Evolutionary conservation across 2,888 invertebrate species (phyloP).

Genomic region (Clusia tigrina): DNA sequence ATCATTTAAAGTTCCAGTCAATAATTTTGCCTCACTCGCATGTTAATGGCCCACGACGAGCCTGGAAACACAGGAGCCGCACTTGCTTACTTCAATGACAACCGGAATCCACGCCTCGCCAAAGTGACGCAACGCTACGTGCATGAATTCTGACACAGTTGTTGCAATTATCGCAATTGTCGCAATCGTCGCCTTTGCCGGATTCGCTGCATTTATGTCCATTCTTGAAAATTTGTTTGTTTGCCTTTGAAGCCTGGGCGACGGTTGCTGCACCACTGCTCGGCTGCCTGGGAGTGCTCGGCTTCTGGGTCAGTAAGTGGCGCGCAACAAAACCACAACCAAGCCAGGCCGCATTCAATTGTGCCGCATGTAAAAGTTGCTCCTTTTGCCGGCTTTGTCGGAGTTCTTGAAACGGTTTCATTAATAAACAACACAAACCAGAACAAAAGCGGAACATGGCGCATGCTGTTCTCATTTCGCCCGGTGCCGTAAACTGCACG

Average conservation of each 20-base stretch:
- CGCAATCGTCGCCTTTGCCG: no score
- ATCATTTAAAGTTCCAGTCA: no score
- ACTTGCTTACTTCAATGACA: no score
- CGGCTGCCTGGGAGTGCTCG: no score
- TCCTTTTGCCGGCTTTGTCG: conserved; percentile 39
- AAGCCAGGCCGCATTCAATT: conserved; percentile 16
- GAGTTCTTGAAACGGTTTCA: conserved; percentile 23
- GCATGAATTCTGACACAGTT: background rate
- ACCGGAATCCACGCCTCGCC: no score
- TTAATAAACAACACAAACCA: conserved; percentile 5
- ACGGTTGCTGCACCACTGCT: background rate
- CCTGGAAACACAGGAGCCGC: no score
- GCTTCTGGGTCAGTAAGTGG: conserved; percentile 1
- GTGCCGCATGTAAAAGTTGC: conserved; percentile 41
- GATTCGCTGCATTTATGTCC: background rate
- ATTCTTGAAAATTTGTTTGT: background rate
- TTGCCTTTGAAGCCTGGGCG: background rate
- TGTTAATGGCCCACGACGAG: no score
- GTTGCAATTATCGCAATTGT: no score
- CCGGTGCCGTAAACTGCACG: background rate
- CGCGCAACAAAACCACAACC: background rate
- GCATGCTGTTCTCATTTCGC: background rate
- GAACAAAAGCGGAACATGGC: background rate
- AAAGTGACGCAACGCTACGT: background rate
- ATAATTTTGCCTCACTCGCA: no score